Evolutionary conservation across 2,797 vertebrate species (phyloP).

Genomic region (Dicrostonyx torquatus): DNA sequence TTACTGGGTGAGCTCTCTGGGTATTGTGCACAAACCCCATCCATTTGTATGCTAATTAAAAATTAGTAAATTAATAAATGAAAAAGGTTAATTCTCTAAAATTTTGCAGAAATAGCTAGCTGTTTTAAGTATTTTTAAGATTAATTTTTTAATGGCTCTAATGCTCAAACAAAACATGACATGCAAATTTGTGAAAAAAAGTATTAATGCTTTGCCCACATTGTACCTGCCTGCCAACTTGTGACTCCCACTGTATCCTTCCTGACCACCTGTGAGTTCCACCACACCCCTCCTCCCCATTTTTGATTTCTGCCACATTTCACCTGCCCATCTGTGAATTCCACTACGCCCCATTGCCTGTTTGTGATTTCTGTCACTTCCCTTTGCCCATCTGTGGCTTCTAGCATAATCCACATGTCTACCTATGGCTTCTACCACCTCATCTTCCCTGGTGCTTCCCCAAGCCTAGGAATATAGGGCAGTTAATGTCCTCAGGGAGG

Average conservation of each 20-base stretch:
- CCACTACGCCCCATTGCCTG: too few species aligned
- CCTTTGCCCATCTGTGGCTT: background rate
- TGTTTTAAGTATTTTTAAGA: background rate
- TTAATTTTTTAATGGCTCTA: background rate
- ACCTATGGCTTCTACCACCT: background rate
- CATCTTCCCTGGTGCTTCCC: background rate
- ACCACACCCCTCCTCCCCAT: too few species aligned
- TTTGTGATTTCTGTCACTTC: too few species aligned
- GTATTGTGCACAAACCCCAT: background rate
- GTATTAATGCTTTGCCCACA: background rate
- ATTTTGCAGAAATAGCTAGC: background rate
- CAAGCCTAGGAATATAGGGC: background rate
- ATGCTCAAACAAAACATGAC: constrained; percentile 8
- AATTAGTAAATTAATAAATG: background rate
- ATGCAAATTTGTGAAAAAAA: background rate
- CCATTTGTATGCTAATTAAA: background rate
- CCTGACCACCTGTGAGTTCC: background rate
- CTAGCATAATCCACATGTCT: too few species aligned
- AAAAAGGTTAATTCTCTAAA: background rate
- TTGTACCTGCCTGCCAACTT: background rate
- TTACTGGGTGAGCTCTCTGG: background rate
- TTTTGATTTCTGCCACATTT: background rate
- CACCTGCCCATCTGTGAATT: background rate
- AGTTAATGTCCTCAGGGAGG: background rate
- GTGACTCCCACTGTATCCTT: background rate